phyloP scores from a whole-genome alignment of 2,888 invertebrate genomes.

The Xanthorhoe designata region DNA sequence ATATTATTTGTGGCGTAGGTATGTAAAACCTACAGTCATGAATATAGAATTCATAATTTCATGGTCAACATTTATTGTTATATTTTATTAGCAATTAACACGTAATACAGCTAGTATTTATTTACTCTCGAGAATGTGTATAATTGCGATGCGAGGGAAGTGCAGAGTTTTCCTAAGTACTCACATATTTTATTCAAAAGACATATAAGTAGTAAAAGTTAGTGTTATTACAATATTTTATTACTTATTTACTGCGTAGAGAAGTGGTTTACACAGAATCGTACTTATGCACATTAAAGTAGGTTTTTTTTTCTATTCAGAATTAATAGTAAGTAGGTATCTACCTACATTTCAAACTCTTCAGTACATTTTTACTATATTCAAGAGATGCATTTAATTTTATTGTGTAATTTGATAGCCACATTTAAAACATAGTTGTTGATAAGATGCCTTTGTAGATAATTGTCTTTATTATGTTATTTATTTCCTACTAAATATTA shows the following conservation, averaged over 20 bases:
- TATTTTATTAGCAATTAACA: constrained; percentile 15
- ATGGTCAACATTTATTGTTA: constrained; percentile 1
- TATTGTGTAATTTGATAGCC: no score
- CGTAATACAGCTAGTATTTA: constrained; percentile 28
- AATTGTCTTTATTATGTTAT: no score
- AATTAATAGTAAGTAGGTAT: no score
- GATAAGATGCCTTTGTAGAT: no score
- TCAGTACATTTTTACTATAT: no score
- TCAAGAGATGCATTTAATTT: no score
- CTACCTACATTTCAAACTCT: no score
- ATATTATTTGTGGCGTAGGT: background rate
- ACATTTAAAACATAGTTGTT: no score
- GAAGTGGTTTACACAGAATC: background rate
- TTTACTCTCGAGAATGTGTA: constrained; percentile 18
- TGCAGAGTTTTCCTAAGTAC: constrained; percentile 30
- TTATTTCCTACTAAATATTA: no score
- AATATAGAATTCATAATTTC: background rate
- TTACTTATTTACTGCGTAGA: background rate
- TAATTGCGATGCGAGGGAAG: constrained; percentile 32
- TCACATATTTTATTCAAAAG: constrained; percentile 2
- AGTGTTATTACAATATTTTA: constrained; percentile 11
- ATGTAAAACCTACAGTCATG: background rate
- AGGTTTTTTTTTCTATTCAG: background rate
- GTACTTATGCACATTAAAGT: background rate
- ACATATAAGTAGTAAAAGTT: constrained; percentile 4